Evolutionary conservation across 2,888 invertebrate species (phyloP), one percentile per base, ranked within the genome.

Genomic region (Caenorhabditis sp.): DNA sequence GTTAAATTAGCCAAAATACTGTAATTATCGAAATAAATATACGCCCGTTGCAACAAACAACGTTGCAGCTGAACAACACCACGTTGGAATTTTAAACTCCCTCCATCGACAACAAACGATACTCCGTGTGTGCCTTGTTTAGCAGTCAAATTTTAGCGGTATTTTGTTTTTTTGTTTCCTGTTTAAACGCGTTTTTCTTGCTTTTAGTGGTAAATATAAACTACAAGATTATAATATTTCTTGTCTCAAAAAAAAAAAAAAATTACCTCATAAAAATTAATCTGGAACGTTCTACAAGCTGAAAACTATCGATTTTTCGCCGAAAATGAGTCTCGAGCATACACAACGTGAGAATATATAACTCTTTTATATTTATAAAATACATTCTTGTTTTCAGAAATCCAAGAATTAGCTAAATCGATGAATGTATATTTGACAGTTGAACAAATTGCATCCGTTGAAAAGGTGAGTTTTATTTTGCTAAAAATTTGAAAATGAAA

Each of bases 391-490:
- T 21, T 23, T 72, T 24, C 53, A 72, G 72, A 54, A 54, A 23
- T 60, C 0, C 37, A 61, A 19, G 72, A 72, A 53, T 61, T 72
- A 64, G 72, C 61, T n/a, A 67, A 65, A 27, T 65, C 61, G 37
- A 43, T 72, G 19, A 72, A 72, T 50, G 65, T 72, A 12, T 36
- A 58, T 51, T 26, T 72, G 12, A 67, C 72, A 1, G 19, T 14
- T 12, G 72, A 72, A 36, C 73, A 73, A 57, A 59, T 69, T 4
- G 31, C 26, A 12, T 58, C 73, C 19, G 73, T 73, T 14, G 62
- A 73, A 51, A 69, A 60, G 31, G 72, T 72, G 19, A 27, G 58
- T 37, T 10, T n/a, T n/a, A n/a, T n/a, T n/a, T n/a, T n/a, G n/a
- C n/a, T n/a, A n/a, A n/a, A n/a, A n/a, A n/a, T n/a, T n/a, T n/a